These are phyloP conservation scores for Amblyteles armatorius DNA, from an alignment of 2,888 invertebrate species.

Conservation along the genomic window DNA sequence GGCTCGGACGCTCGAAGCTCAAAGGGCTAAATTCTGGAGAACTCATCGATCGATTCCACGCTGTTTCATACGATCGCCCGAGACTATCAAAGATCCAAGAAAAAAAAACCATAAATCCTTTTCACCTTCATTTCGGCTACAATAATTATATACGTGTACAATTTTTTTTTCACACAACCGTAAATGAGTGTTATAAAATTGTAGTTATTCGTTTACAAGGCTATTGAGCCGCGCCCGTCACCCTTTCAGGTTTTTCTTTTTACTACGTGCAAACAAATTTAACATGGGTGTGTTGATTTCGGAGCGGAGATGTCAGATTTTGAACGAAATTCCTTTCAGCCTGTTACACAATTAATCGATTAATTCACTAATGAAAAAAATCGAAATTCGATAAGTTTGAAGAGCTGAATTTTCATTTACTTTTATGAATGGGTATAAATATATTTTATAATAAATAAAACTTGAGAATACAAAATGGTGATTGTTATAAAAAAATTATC, in stretches of 20 bases:
- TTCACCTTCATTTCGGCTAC: constrained; percentile 50
- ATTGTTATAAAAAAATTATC: no score
- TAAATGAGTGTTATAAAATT: constrained; percentile 58
- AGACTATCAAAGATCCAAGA: constrained; percentile 21
- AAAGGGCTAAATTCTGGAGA: not conserved
- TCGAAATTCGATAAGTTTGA: not conserved
- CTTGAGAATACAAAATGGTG: no score
- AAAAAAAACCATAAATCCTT: constrained; percentile 51
- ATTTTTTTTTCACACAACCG: constrained; percentile 50
- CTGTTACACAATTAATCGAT: not conserved
- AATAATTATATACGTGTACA: constrained; percentile 41
- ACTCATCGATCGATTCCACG: constrained; percentile 38
- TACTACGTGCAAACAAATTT: not conserved
- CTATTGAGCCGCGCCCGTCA: constrained; percentile 35
- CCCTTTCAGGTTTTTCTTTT: not conserved
- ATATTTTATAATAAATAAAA: no score
- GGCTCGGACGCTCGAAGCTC: constrained; percentile 16
- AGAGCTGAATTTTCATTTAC: not conserved
- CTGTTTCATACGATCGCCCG: constrained; percentile 34
- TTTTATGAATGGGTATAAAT: not conserved
- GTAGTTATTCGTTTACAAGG: constrained; percentile 56
- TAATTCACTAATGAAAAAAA: not conserved
- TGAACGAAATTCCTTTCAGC: not conserved
- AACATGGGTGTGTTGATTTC: not conserved
- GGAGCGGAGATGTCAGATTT: not conserved